Evolutionary conservation across 2,797 vertebrate species (phyloP).

Genomic region (Argyrosomus regius): DNA sequence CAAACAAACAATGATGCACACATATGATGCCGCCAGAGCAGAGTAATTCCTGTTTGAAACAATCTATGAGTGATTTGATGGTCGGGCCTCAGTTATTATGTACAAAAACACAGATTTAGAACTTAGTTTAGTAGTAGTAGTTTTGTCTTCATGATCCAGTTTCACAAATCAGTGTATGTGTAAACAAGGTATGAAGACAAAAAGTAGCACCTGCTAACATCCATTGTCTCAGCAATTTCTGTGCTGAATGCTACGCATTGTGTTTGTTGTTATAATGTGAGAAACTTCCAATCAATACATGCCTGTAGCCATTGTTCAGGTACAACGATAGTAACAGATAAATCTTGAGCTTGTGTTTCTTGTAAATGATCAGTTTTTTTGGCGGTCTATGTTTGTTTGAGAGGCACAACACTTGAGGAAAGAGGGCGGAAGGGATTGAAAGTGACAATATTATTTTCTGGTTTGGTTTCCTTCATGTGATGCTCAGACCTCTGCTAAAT

Average conservation of each 20-base stretch:
- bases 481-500: constrained; percentile 69
- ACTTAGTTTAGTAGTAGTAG: too few relatives aligned
- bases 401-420: constrained; percentile 35
- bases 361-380: constrained; percentile 44
- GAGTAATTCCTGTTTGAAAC: too few relatives aligned
- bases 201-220: neutral
- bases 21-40: too few relatives aligned
- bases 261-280: neutral
- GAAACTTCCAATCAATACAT: constrained; percentile 36
- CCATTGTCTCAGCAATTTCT: constrained; percentile 22
- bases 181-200: neutral
- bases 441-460: constrained; percentile 80
- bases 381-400: constrained; percentile 35
- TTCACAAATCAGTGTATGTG: neutral
- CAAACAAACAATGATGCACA: too few relatives aligned
- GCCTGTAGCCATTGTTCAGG: constrained; percentile 28
- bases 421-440: constrained; percentile 67
- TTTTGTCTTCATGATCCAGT: too few relatives aligned
- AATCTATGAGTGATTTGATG: too few relatives aligned
- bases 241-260: neutral
- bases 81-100: too few relatives aligned
- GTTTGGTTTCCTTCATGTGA: constrained; percentile 50
- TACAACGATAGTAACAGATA: constrained; percentile 22
- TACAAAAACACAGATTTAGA: too few relatives aligned
- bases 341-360: constrained; percentile 38